These are phyloP conservation scores for Pygathrix nemaeus DNA, from an alignment of 2,113 vertebrate species.

Conservation along the genomic window DNA sequence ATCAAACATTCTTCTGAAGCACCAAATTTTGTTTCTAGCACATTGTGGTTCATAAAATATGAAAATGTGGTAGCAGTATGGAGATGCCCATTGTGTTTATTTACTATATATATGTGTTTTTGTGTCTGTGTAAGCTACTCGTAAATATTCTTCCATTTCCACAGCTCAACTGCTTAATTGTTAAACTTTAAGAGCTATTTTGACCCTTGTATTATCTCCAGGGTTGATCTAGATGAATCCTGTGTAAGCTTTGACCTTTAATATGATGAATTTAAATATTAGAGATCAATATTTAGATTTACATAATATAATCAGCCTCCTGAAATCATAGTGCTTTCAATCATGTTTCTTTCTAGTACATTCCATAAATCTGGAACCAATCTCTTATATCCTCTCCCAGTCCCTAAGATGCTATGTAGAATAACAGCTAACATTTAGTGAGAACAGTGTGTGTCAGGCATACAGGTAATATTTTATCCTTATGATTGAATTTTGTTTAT, in stretches of 20 bases:
- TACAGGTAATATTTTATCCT: not conserved
- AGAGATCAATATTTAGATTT: constrained; percentile 41
- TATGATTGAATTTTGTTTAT: not conserved
- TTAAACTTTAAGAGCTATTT: not conserved
- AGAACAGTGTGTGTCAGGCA: not conserved
- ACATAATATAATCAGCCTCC: not conserved
- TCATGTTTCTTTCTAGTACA: not conserved
- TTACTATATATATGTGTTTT: not conserved
- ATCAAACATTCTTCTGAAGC: not conserved
- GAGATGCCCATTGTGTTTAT: not conserved
- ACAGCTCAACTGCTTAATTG: not conserved
- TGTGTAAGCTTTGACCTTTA: constrained; percentile 6
- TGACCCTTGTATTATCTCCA: not conserved
- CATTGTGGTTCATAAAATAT: constrained; percentile 27
- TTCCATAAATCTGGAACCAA: not conserved
- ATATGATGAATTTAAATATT: constrained; percentile 38
- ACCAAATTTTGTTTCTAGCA: not conserved
- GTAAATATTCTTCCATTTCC: not conserved
- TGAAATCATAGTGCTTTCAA: not conserved
- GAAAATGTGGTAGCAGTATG: not conserved
- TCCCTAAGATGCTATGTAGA: not conserved
- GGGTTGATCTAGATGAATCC: constrained; percentile 1
- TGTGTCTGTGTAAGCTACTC: not conserved
- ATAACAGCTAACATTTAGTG: not conserved
- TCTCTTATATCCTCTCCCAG: not conserved